Evolutionary conservation across 2,113 vertebrate genomes (phyloP), one percentile per base, ranked within the genome.

Genomic region (Alligator mississippiensis): DNA sequence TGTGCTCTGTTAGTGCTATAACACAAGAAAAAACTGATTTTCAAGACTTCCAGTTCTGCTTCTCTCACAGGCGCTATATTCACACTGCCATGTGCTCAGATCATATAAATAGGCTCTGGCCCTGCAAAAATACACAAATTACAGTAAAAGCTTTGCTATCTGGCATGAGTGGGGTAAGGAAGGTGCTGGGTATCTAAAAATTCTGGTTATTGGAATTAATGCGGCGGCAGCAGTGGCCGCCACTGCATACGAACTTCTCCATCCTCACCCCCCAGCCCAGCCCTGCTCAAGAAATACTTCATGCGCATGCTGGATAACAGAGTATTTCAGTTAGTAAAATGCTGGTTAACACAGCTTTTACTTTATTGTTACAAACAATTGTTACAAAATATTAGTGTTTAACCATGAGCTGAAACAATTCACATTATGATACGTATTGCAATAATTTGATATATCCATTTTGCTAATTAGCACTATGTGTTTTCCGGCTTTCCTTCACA

Each of bases 151-250:
- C 47, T 47, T 47, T 47, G 47, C 47, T 47, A 47, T 47, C 47
- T 47, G 47, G 47, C 47, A 47, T 47, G 47, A 47, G 47, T 47
- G 47, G 47, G 47, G 47, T 47, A 47, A 47, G 47, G 47, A 47
- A 8, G 47, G 47, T 47, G 47, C 47, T 47, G 47, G 47, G 47
- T 47, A 47, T 47, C 47, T 47, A 47, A 47, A 47, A 47, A 8
- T 47, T 6, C 54, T 1, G 4, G 17, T 2, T 9, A 1, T 0
- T 0, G 17, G 2, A 9, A 3, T 16, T 55, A 47, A 47, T 9
- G 4, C 3, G 1, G 1, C 47, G 9, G 2, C 3, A 61, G 34
- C 60, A 19, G 2, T 25, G 77, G 5, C 5, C 47, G 47, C 25
- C 7, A 0, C 63, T 11, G 12, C 27, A 28, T n/a, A 28, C 64